A percentile compares a stretch with the other conserved stretches of the same genome.
These are phyloP conservation scores for Pampusana beccarii DNA, from an alignment of 2,113 vertebrate genomes.

Conservation along the genomic window DNA sequence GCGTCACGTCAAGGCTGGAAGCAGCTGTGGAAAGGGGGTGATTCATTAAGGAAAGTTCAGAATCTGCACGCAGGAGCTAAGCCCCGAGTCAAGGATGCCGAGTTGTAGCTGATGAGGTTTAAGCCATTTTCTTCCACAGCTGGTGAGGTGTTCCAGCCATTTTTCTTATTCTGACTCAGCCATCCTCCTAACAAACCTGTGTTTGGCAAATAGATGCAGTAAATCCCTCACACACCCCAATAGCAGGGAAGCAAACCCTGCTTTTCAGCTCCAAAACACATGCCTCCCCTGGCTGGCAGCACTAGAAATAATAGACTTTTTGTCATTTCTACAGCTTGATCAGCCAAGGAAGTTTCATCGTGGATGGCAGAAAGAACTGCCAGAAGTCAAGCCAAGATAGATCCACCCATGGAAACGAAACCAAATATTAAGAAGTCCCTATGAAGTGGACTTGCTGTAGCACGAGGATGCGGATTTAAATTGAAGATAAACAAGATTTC, in stretches of 20 bases:
- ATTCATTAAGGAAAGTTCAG: neutral
- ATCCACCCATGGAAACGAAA: neutral
- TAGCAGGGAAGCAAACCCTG: neutral
- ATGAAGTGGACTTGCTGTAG: neutral
- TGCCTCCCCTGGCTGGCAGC: neutral
- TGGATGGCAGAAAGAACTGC: neutral
- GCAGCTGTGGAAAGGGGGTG: neutral
- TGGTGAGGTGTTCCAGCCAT: neutral
- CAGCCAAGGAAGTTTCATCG: neutral
- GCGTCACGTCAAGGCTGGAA: neutral
- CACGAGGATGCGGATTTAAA: neutral
- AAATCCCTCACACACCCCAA: neutral
- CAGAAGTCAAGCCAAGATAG: neutral
- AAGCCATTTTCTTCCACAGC: neutral
- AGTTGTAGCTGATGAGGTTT: neutral
- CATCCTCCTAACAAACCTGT: neutral
- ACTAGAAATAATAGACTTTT: neutral
- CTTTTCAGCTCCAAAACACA: neutral
- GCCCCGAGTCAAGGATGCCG: neutral
- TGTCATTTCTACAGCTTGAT: neutral
- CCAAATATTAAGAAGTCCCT: neutral
- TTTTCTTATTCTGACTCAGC: neutral
- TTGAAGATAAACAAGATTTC: neutral
- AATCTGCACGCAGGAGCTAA: neutral
- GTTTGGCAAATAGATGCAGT: neutral